Conservation (phyloP, 2,113 vertebrate genomes). For the Python bivittatus region DNA sequence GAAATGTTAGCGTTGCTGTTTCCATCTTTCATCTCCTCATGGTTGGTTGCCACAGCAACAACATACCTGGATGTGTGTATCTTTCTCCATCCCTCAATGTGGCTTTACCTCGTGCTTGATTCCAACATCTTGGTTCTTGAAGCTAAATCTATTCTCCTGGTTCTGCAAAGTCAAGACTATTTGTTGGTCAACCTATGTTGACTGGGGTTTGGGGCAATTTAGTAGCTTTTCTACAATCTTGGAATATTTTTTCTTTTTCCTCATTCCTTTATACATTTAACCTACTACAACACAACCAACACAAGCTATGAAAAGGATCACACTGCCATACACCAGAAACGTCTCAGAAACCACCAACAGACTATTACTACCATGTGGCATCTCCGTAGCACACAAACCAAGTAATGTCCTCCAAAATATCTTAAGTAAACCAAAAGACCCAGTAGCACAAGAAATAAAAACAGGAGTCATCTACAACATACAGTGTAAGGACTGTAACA, state of each 20-base stretch:
- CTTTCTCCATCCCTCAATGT: neutral
- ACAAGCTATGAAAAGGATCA: too few relatives aligned
- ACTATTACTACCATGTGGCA: too few relatives aligned
- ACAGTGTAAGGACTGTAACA: too few relatives aligned
- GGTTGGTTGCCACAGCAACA: constrained; percentile 18
- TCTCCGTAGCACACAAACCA: too few relatives aligned
- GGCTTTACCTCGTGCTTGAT: neutral
- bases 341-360: too few relatives aligned
- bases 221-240: neutral
- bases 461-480: too few relatives aligned
- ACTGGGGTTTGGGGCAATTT: neutral
- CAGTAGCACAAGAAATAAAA: too few relatives aligned
- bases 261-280: neutral
- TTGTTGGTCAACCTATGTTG: neutral
- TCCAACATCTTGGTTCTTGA: neutral
- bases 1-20: neutral
- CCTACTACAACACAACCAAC: too few relatives aligned
- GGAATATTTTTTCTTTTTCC: neutral
- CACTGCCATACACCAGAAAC: too few relatives aligned
- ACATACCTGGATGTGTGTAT: constrained; percentile 14
- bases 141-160: neutral
- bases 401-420: too few relatives aligned
- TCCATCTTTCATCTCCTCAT: constrained; percentile 11
- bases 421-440: too few relatives aligned
- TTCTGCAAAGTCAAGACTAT: neutral